phyloP scores from a whole-genome alignment of 2,113 vertebrate genomes.

The Calyptomena viridis region DNA sequence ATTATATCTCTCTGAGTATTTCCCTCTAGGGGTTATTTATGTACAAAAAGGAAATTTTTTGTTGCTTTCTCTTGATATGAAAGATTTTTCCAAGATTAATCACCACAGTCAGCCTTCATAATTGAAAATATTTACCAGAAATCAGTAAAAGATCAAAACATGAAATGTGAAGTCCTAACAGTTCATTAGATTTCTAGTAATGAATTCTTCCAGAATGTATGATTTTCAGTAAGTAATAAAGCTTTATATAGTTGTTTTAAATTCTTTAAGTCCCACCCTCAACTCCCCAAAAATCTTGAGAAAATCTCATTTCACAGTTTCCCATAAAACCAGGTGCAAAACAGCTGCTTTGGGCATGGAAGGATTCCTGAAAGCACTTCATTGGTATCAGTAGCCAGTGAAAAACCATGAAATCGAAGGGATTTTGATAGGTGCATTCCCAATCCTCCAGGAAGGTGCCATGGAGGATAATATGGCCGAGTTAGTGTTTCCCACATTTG shows the following conservation, averaged over 20 bases:
- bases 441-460: conserved; percentile 31
- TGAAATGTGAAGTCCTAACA: not conserved
- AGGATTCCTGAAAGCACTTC: conserved; percentile 32
- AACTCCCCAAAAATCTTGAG: conserved; percentile 70
- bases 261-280: not conserved
- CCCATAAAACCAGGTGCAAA: conserved; percentile 74
- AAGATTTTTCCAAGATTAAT: conserved; percentile 1
- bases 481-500: conserved; percentile 38
- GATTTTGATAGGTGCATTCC: conserved; percentile 25
- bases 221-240: not conserved
- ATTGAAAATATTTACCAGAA: conserved; percentile 8
- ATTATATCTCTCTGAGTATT: too few species aligned
- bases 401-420: conserved; percentile 41
- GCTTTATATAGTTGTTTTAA: conserved; percentile 9
- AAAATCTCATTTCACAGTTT: conserved; percentile 72
- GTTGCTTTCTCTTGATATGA: not conserved
- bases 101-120: not conserved
- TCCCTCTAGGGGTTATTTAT: not conserved
- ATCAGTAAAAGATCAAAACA: not conserved
- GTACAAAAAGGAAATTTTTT: not conserved
- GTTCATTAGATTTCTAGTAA: not conserved
- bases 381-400: conserved; percentile 38
- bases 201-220: not conserved
- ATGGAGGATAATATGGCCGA: conserved; percentile 8
- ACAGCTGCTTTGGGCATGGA: conserved; percentile 63